These are phyloP conservation scores for Plagodis pulveraria DNA, from an alignment of 2,888 invertebrate species.

Conservation along the genomic window DNA sequence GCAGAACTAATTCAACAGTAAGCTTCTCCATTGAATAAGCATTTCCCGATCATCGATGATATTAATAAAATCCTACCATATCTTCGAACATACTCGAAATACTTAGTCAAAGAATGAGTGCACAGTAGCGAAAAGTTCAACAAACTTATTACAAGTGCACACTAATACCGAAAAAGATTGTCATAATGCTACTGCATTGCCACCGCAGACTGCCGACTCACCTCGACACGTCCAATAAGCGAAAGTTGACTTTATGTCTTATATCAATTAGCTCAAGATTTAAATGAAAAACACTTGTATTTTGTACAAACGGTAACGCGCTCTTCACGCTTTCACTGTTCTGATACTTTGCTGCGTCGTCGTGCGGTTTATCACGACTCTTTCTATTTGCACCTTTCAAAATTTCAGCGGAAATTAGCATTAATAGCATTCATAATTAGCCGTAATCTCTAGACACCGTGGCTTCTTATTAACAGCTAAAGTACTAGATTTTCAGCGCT, in stretches of 20 bases:
- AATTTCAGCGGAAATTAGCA: constrained; percentile 49
- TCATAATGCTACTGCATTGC: not conserved
- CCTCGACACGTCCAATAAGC: constrained; percentile 33
- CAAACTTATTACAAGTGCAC: not conserved
- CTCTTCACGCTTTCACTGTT: constrained; percentile 71
- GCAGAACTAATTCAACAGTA: no score
- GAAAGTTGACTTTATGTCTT: constrained; percentile 47
- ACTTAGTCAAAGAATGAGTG: not conserved
- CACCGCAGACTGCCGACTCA: constrained; percentile 1
- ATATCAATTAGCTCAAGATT: constrained; percentile 57
- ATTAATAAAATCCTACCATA: no score
- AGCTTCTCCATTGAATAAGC: no score
- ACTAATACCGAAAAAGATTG: not conserved
- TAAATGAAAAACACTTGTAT: constrained; percentile 48
- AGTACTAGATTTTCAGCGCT: constrained; percentile 5
- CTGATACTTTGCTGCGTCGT: constrained; percentile 34
- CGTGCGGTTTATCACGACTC: constrained; percentile 45
- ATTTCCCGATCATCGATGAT: no score
- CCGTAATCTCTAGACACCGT: constrained; percentile 19
- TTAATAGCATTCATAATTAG: constrained; percentile 36
- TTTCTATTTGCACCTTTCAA: constrained; percentile 50
- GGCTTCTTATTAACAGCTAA: constrained; percentile 27
- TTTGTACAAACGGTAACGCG: constrained; percentile 48
- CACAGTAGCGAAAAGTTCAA: not conserved
- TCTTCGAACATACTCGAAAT: no score